Evolutionary conservation across 2,797 vertebrate genomes (phyloP).

Genomic region (Pipistrellus kuhlii): DNA sequence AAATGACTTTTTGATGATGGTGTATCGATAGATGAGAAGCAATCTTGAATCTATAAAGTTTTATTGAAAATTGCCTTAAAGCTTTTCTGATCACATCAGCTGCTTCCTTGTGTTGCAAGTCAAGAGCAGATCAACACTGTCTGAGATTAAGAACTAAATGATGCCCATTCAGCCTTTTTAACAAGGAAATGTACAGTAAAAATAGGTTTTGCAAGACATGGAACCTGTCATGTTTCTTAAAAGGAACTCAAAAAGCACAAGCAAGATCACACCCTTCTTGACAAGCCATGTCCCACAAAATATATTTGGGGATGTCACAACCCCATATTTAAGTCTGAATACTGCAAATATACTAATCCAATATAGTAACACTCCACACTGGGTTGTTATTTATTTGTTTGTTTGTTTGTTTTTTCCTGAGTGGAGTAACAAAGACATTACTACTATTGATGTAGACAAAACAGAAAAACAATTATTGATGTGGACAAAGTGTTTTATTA

Average conservation of each 20-base stretch:
- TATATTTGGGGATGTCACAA: background rate
- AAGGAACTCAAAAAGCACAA: background rate
- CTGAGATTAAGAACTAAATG: background rate
- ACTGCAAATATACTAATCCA: background rate
- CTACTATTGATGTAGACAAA: background rate
- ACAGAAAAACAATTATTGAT: background rate
- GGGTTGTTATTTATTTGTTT: background rate
- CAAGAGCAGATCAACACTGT: background rate
- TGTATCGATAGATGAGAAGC: background rate
- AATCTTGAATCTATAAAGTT: conserved; percentile 43
- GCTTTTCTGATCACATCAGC: background rate
- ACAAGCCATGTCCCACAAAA: background rate
- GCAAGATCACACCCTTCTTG: background rate
- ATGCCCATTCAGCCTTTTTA: background rate
- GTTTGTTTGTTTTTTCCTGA: background rate
- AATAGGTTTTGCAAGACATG: background rate
- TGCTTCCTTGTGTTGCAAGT: background rate
- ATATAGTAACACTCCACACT: background rate
- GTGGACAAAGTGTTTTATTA: background rate
- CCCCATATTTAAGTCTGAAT: background rate
- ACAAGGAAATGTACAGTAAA: background rate
- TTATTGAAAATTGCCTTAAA: conserved; percentile 47
- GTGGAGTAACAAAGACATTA: background rate
- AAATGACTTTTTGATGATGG: background rate
- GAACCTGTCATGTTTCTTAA: background rate